A percentile compares a stretch with the other conserved stretches of the same genome.
These are phyloP conservation scores for Epizoanthus rinbou DNA, from an alignment of 92 coral and sea anemone genomes.

Conservation along the genomic window DNA sequence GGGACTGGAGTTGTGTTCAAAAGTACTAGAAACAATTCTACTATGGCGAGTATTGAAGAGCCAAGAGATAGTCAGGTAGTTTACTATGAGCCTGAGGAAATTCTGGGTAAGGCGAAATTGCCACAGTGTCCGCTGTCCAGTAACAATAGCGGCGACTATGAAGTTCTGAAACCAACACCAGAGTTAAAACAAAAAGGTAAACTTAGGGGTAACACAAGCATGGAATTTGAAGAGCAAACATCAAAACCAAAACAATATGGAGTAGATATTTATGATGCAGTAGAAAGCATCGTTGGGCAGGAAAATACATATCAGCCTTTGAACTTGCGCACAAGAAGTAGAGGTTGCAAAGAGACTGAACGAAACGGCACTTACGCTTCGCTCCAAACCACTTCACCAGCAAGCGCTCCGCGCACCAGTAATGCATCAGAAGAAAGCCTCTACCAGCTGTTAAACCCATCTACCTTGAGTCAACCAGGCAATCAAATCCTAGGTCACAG, in stretches of 20 bases:
- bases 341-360: background rate
- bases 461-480: slow-evolving; percentile 2
- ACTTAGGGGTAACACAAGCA: background rate
- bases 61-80: background rate
- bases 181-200: background rate
- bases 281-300: background rate
- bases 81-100: background rate
- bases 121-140: slow-evolving; percentile 16
- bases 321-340: background rate
- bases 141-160: slow-evolving; percentile 24
- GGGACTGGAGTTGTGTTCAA: background rate
- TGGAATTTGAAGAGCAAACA: background rate
- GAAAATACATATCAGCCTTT: slow-evolving; percentile 26
- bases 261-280: slow-evolving; percentile 9
- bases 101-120: background rate
- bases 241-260: background rate
- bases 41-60: background rate
- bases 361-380: slow-evolving; percentile 17
- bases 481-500: too few relatives aligned
- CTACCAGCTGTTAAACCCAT: slow-evolving; percentile 22
- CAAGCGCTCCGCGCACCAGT: background rate
- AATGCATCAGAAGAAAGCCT: background rate
- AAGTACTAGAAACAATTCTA: background rate
- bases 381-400: background rate
- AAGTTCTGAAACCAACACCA: background rate